Percentiles rank a stretch among this genome's conserved stretches.
These are phyloP conservation scores for Ibycter americanus DNA, from an alignment of 2,797 vertebrate genomes.

Conservation along the genomic window DNA sequence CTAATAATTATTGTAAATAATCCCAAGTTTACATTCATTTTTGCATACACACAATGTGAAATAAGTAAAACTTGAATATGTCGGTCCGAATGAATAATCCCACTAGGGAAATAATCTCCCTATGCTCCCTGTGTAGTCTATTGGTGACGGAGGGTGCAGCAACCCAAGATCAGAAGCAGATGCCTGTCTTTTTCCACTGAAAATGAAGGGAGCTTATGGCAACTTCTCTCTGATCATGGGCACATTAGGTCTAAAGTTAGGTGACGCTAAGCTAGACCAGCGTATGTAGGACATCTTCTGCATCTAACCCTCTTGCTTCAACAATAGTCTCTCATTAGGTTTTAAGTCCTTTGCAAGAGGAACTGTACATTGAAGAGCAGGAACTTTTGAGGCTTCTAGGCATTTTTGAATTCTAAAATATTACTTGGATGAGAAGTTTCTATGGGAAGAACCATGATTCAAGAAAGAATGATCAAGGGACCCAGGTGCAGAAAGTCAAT, in stretches of 20 bases:
- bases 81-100: neutral
- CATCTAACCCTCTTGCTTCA: neutral
- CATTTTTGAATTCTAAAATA: neutral
- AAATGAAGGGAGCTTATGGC: neutral
- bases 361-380: neutral
- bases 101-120: neutral
- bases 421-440: neutral
- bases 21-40: neutral
- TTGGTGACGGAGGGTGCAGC: neutral
- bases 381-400: neutral
- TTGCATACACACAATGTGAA: neutral
- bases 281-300: fast-evolving
- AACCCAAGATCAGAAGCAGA: neutral
- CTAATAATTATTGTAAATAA: neutral
- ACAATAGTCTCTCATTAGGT: neutral
- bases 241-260: neutral
- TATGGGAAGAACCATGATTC: neutral
- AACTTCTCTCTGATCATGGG: neutral
- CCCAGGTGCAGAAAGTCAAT: neutral
- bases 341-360: neutral
- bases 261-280: neutral
- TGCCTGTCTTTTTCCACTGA: neutral
- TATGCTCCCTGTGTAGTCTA: neutral
- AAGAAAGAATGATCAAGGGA: neutral
- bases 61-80: neutral